Conservation (phyloP, 1,140 invertebrate species). For the silkworm (Bombyx mori) region ASM3026992v2 NC_085127.1:10580001-10580500, state of each 20-base stretch:
- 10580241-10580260: background rate
- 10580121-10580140: no score
- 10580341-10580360: constrained; percentile 26
- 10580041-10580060: no score
- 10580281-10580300: constrained; percentile 44
- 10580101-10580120: no score
- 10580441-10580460: constrained; percentile 4
- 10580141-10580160: no score
- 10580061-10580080: no score
- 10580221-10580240: constrained; percentile 27
- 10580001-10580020: no score
- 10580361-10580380: constrained; percentile 32
- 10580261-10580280: constrained; percentile 20
- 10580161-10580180: no score
- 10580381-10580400: constrained; percentile 27
- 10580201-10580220: constrained; percentile 48
- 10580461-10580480: background rate
- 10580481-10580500: background rate
- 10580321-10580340: constrained; percentile 31
- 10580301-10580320: constrained; percentile 51
- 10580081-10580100: no score
- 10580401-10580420: constrained; percentile 28
- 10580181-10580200: background rate
- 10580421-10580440: constrained; percentile 12
- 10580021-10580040: no score